Base-by-base conservation (phyloP, 2,888 invertebrate genomes). In the Ectemnius continuus region DNA sequence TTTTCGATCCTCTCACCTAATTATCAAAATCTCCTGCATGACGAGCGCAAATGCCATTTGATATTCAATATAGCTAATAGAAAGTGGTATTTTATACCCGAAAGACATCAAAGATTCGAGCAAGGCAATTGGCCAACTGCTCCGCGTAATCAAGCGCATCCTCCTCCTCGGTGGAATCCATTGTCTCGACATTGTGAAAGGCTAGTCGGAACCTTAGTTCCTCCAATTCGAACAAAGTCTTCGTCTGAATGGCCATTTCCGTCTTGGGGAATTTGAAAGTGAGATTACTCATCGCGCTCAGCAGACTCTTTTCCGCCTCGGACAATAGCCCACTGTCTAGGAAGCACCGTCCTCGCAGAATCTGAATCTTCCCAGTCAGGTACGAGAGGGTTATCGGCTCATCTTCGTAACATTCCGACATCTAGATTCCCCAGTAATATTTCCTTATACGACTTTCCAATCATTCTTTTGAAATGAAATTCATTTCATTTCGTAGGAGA, bases 51-150 rank as follows among this genome's bases (percentile, higher is more conserved):
- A 23, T 20, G 20, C 20, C 20, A 20, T 23, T 23, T 4, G 4
- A 11, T 8, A 11, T 36, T 36, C 36, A 11, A 36, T 36, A 11
- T 36, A 36, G 11, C 1, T 36, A 36, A 36, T 36, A 11, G 6
- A 36, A 36, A 4, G 36, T 36, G 0, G 1, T 14, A 4, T 45
- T 52, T 46, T 73, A 82, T 86, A 92, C 92, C 80, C 89, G 89
- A 81, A 88, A 92, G 46, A 92, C 85, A 23, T 83, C 79, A 75
- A 91, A 92, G 79, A 92, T 85, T 28, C 88, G 88, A 0, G 89
- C 83, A 16, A 93, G 86, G 79, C 92, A 92, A 58, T 90, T 89
- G 0, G 92, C 90, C 13, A 93, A 84, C 66, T 91, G 91, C 61
- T 92, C 91, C 56, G 88, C 90, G 76, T 91, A 92, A 67, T 92